Evolutionary conservation across 2,888 invertebrate species (phyloP), one percentile per base, ranked within the genome.

Genomic region (Drosophila mettleri): DNA sequence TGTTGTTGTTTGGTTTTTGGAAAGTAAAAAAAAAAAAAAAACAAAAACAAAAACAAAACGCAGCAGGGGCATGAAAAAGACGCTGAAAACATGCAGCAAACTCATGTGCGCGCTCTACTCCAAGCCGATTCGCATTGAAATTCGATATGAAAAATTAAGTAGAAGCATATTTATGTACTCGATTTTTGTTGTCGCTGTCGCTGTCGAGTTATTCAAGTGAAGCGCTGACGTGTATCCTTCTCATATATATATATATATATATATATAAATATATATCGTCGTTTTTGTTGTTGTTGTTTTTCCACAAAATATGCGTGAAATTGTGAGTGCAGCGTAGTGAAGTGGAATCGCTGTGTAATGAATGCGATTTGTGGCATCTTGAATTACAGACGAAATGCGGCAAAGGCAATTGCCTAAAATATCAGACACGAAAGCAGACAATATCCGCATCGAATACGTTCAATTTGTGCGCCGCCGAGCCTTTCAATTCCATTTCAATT

Each of bases 141-240:
- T 86, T 68, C 63, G 86, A 86, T 89, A 84, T 84, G 77, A 74
- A 86, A 85, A 86, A 72, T 79, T 69, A 84, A 84, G 85, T 53
- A 74, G 80, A 83, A 70, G 73, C 57, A 48, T 14, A 39, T 52
- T 62, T 63, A 59, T 52, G 55, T 61, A 54, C 59, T 60, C 63
- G 59, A 48, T 41, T 33, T 16, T 57, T 51, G 34, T 38, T 38
- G 22, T 31, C 22, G 67, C 51, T 61, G 65, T 45, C 41, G 54
- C 68, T 70, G 76, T 76, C 59, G 67, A 79, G 84, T 69, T 71
- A 60, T 84, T 86, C 69, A 67, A 81, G 81, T 80, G 85, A 84
- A 82, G 66, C 68, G 55, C 52, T 82, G 83, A 78, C 83, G 80
- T 34, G 59, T 58, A 68, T 74, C 69, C 69, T 63, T 69, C 69